These are phyloP conservation scores for Tonatia bakeri DNA, from an alignment of 2,113 vertebrate species.

Conservation along the genomic window DNA sequence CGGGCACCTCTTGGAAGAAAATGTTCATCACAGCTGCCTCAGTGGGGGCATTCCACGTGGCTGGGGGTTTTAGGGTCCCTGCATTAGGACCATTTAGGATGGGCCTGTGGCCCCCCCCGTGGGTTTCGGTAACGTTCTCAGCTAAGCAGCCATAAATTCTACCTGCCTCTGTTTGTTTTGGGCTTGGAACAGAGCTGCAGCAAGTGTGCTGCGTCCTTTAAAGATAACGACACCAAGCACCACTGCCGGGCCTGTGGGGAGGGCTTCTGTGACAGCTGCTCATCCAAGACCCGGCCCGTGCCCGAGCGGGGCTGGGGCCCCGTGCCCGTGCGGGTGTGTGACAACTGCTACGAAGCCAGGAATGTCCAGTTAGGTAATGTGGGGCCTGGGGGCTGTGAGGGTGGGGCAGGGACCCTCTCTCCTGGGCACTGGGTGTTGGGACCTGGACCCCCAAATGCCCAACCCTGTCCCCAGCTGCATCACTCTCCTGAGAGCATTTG, in stretches of 20 bases:
- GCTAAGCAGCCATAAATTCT: neutral
- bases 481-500: neutral
- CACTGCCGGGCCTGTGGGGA: conserved; percentile 98
- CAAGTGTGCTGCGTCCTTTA: conserved; percentile 90
- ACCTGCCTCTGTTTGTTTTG: conserved; percentile 64
- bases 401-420: neutral
- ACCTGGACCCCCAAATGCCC: neutral
- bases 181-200: conserved; percentile 87
- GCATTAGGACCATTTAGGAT: neutral
- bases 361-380: conserved; percentile 86
- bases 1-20: neutral
- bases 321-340: conserved; percentile 92
- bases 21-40: neutral
- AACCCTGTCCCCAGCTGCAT: fast-evolving
- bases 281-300: conserved; percentile 92
- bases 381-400: neutral
- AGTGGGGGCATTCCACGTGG: neutral
- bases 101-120: neutral
- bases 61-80: neutral
- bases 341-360: conserved; percentile 91
- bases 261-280: conserved; percentile 96
- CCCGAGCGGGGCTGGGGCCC: conserved; percentile 98
- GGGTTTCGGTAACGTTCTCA: neutral
- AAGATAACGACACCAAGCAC: conserved; percentile 95
- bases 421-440: neutral